Conservation (phyloP, 2,797 vertebrate genomes). For the Megalops cyprinoides region DNA sequence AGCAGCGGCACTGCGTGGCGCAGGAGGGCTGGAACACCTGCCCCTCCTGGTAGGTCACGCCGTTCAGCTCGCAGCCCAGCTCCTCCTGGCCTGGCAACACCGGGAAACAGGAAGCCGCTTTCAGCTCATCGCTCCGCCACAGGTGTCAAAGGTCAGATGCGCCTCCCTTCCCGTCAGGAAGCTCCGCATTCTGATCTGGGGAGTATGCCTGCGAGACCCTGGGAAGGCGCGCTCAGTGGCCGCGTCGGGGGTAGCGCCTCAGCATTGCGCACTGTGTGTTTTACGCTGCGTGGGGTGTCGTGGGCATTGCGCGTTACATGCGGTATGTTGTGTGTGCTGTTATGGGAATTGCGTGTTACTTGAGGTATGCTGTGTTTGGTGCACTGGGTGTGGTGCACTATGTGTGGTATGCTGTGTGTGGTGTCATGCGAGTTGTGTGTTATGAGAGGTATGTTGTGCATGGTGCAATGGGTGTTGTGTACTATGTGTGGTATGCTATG, state of each 20-base stretch:
- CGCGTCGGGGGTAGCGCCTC: conserved; percentile 30
- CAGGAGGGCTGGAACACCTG: conserved; percentile 91
- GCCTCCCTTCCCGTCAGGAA: background rate
- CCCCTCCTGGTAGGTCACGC: conserved; percentile 79
- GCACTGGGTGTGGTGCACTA: too few relatives aligned
- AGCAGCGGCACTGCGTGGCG: conserved; percentile 80
- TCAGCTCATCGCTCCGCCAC: background rate
- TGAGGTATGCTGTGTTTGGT: too few relatives aligned
- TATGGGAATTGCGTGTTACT: too few relatives aligned
- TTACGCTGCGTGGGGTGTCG: too few relatives aligned
- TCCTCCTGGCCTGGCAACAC: conserved; percentile 74
- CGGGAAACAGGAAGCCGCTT: background rate
- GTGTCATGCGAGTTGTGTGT: too few relatives aligned
- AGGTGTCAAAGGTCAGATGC: background rate
- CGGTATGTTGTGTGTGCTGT: too few relatives aligned
- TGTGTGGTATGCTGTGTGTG: too few relatives aligned
- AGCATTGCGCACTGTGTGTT: conserved; percentile 37
- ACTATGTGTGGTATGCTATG: too few relatives aligned
- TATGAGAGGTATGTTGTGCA: too few relatives aligned
- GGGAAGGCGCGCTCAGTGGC: too few relatives aligned
- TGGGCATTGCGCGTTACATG: too few relatives aligned
- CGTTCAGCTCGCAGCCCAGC: conserved; percentile 82
- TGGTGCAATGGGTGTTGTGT: too few relatives aligned
- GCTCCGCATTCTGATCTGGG: background rate
- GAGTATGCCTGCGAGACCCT: conserved; percentile 40